Evolutionary conservation across 2,888 invertebrate species (phyloP).

Genomic region (Mythimna pallens): DNA sequence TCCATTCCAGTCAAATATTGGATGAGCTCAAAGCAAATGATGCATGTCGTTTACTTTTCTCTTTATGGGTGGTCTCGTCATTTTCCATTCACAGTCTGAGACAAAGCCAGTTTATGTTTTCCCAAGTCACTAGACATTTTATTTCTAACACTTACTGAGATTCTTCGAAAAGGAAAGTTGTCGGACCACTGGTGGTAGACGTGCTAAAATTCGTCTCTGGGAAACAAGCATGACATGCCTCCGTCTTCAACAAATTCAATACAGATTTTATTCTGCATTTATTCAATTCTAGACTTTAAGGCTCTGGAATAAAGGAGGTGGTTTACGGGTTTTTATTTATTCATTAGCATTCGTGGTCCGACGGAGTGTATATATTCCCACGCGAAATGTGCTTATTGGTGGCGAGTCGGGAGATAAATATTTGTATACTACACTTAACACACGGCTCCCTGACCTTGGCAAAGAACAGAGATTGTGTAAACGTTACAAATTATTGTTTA

Average conservation of each 20-base stretch:
- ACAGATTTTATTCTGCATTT: constrained; percentile 21
- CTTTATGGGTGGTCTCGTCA: constrained; percentile 73
- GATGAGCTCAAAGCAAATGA: constrained; percentile 59
- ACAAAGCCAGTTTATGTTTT: constrained; percentile 52
- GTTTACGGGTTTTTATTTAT: constrained; percentile 37
- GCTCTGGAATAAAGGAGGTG: constrained; percentile 40
- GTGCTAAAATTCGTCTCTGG: constrained; percentile 82
- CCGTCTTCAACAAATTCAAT: constrained; percentile 48
- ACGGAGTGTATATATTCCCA: constrained; percentile 82
- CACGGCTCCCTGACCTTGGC: constrained; percentile 79
- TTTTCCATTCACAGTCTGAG: constrained; percentile 50
- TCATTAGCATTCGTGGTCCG: constrained; percentile 57
- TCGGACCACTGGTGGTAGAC: constrained; percentile 70
- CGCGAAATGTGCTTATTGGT: constrained; percentile 83
- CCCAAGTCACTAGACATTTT: constrained; percentile 59
- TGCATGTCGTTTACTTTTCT: constrained; percentile 62
- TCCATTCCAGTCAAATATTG: constrained; percentile 69
- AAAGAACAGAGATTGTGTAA: constrained; percentile 56
- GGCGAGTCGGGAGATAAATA: constrained; percentile 88
- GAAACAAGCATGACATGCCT: constrained; percentile 70
- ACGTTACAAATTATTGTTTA: constrained; percentile 51
- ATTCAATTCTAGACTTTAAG: constrained; percentile 49
- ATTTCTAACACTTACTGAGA: constrained; percentile 56
- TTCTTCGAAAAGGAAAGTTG: constrained; percentile 76
- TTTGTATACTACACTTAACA: constrained; percentile 81